Percentiles rank a stretch among this genome's conserved stretches.
Evolutionary conservation across 2,113 vertebrate species (phyloP).

Genomic region (Paradoxurus hermaphroditus): DNA sequence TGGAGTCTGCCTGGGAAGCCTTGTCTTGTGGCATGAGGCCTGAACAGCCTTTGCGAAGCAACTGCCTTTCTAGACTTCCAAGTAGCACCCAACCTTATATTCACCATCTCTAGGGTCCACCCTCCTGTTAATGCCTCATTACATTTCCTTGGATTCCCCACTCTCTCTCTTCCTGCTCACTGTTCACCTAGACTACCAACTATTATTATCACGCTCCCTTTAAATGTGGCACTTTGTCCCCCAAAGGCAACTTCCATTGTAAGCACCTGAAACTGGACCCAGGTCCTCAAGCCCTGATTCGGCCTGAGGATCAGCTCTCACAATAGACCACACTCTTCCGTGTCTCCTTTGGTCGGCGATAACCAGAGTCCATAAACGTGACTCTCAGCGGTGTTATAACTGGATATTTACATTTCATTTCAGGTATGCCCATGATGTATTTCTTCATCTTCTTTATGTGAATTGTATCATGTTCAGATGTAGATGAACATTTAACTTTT

Average conservation of each 20-base stretch:
- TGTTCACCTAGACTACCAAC: neutral
- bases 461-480: neutral
- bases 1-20: neutral
- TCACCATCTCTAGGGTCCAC: neutral
- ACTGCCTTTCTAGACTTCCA: neutral
- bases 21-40: neutral
- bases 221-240: neutral
- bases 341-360: neutral
- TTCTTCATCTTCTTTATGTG: neutral
- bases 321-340: neutral
- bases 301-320: neutral
- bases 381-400: neutral
- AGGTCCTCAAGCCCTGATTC: neutral
- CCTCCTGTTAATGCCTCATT: neutral
- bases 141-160: neutral
- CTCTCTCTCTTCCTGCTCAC: neutral
- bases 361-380: neutral
- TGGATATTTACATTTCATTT: neutral
- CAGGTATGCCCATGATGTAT: neutral
- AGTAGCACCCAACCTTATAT: neutral
- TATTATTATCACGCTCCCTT: neutral
- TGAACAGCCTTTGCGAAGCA: neutral
- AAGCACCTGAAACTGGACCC: neutral
- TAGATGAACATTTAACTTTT: constrained; percentile 38
- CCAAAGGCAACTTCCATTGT: neutral